Conservation (phyloP, 2,888 invertebrate species). For the Sinohyriopsis cumingii region DNA sequence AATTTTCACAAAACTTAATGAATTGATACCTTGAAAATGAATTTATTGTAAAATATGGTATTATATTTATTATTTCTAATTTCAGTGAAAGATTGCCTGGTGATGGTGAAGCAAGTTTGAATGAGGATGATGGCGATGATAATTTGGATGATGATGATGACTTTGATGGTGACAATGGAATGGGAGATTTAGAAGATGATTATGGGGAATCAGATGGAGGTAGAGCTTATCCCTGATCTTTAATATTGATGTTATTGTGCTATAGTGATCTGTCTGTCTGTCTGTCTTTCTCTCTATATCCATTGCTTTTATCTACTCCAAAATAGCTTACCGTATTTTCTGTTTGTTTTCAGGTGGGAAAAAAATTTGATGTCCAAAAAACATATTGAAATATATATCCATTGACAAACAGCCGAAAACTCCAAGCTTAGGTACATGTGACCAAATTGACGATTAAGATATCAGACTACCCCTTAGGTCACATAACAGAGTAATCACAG, state of each 20-base stretch:
- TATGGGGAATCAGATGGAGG: slow-evolving; percentile 47
- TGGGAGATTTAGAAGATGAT: slow-evolving; percentile 53
- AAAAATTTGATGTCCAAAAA: too few species aligned
- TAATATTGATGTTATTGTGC: slow-evolving; percentile 6
- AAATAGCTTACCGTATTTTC: background rate
- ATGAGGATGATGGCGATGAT: slow-evolving; percentile 45
- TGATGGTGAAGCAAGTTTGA: slow-evolving; percentile 62
- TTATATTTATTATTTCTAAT: background rate
- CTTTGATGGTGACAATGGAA: slow-evolving; percentile 40
- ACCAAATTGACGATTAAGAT: too few species aligned
- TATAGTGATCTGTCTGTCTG: background rate
- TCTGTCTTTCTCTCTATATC: background rate
- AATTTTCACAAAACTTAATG: too few species aligned
- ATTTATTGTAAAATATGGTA: too few species aligned
- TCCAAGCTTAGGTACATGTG: too few species aligned
- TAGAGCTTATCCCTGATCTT: background rate
- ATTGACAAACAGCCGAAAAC: too few species aligned
- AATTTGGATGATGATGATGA: slow-evolving; percentile 52
- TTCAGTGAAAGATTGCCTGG: slow-evolving; percentile 61
- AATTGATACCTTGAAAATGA: too few species aligned
- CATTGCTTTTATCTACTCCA: background rate
- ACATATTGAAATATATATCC: too few species aligned
- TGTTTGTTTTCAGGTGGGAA: too few species aligned
- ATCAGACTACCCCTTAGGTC: too few species aligned
- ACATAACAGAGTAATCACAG: too few species aligned